Evolutionary conservation across 1,140 invertebrate genomes (phyloP).

Genomic region (Drosophila saltans): DNA sequence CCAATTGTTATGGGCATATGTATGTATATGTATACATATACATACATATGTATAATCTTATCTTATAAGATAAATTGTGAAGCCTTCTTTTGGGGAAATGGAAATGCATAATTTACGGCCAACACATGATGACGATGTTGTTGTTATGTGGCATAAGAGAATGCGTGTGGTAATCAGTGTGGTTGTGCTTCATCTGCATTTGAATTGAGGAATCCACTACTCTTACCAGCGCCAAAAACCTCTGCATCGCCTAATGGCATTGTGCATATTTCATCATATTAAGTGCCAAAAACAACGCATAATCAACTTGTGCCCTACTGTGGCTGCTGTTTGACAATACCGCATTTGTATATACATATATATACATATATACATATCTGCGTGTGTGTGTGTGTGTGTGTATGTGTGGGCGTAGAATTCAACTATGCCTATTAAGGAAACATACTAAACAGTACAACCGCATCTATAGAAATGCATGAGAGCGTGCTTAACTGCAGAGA

Average conservation of each 20-base stretch:
- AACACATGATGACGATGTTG: not conserved
- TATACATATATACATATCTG: not conserved
- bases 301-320: constrained; percentile 59
- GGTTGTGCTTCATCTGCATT: constrained; percentile 15
- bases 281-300: constrained; percentile 79
- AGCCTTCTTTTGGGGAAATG: not conserved
- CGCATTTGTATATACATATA: constrained; percentile 11
- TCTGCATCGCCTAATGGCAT: constrained; percentile 58
- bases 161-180: constrained; percentile 47
- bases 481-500: not conserved
- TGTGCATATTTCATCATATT: constrained; percentile 81
- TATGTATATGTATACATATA: too few relatives aligned
- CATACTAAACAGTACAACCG: not conserved
- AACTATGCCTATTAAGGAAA: constrained; percentile 20
- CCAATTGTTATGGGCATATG: too few relatives aligned
- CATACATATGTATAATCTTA: too few relatives aligned
- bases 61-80: not conserved
- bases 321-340: constrained; percentile 33
- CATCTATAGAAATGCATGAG: not conserved
- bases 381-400: not conserved
- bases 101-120: constrained; percentile 42
- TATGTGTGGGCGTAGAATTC: not conserved
- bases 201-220: too few relatives aligned
- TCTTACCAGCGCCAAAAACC: not conserved
- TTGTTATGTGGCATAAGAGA: constrained; percentile 16